phyloP scores from a whole-genome alignment of 2,113 vertebrate species.

The Antennarius striatus region DNA sequence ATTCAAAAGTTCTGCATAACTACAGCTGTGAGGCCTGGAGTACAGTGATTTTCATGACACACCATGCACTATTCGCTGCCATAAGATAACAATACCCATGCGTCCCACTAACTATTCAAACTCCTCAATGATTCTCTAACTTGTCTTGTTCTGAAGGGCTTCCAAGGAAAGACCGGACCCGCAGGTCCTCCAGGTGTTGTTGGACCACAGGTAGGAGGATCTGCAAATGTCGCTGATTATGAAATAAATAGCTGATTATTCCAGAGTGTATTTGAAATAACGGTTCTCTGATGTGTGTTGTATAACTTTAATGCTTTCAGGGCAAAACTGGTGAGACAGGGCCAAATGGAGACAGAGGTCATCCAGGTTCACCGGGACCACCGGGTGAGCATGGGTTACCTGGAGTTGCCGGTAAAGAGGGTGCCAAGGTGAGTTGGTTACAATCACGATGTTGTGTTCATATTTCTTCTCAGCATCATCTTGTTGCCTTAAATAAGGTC shows the following conservation, averaged over 20 bases:
- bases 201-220: slow-evolving; percentile 86
- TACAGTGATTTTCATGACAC: too few species aligned
- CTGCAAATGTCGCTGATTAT: background rate
- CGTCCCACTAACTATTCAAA: background rate
- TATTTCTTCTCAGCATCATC: slow-evolving; percentile 29
- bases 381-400: slow-evolving; percentile 92
- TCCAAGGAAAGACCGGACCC: slow-evolving; percentile 86
- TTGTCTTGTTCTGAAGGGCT: slow-evolving; percentile 74
- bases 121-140: slow-evolving; percentile 14
- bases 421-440: slow-evolving; percentile 83
- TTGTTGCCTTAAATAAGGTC: background rate
- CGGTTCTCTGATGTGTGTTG: background rate
- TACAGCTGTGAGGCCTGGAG: background rate
- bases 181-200: slow-evolving; percentile 88
- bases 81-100: background rate
- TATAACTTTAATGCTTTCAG: slow-evolving; percentile 58
- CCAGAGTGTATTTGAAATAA: background rate
- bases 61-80: background rate
- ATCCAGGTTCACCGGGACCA: slow-evolving; percentile 89
- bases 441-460: slow-evolving; percentile 25
- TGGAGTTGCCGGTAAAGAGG: slow-evolving; percentile 87
- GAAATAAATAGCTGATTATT: background rate
- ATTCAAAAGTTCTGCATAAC: slow-evolving; percentile 12
- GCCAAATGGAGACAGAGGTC: slow-evolving; percentile 88
- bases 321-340: slow-evolving; percentile 90